Conservation (phyloP, 2,113 vertebrate genomes). For the Barnardius zonarius region DNA sequence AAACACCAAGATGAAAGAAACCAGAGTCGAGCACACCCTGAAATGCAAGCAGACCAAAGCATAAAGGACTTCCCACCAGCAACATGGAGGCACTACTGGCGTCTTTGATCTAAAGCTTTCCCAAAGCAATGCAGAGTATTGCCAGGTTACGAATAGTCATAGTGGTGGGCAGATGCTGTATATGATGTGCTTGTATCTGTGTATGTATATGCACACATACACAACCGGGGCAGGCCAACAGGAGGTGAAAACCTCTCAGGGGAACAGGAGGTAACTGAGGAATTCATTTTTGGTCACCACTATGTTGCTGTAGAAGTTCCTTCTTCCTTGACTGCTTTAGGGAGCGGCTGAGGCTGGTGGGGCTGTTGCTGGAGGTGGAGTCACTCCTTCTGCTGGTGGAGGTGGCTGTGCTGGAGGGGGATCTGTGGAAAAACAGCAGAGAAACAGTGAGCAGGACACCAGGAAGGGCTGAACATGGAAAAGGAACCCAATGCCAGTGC, state of each 20-base stretch:
- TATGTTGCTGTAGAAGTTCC: slow-evolving; percentile 33
- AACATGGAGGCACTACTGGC: not conserved
- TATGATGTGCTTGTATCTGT: not conserved
- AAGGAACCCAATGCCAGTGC: rapidly evolving
- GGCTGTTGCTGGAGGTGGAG: slow-evolving; percentile 76
- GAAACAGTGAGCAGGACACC: not conserved
- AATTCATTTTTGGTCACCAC: slow-evolving; percentile 53
- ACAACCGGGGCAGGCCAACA: rapidly evolving
- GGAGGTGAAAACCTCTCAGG: not conserved
- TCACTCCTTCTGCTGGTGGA: slow-evolving; percentile 78
- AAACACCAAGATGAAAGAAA: slow-evolving; percentile 35
- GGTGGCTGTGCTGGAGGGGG: slow-evolving; percentile 67
- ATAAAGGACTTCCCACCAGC: not conserved
- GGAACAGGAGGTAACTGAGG: slow-evolving; percentile 45
- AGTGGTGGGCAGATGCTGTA: rapidly evolving
- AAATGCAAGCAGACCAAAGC: not conserved
- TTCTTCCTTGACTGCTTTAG: slow-evolving; percentile 25
- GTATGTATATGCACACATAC: rapidly evolving
- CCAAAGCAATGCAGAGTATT: not conserved
- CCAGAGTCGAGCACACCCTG: not conserved
- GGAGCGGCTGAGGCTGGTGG: slow-evolving; percentile 76
- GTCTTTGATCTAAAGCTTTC: not conserved
- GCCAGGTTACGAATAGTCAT: not conserved
- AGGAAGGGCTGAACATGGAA: rapidly evolving
- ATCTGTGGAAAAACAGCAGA: slow-evolving; percentile 43